Conservation (phyloP, 1,140 invertebrate species). For the Drosophila jambulina region DNA sequence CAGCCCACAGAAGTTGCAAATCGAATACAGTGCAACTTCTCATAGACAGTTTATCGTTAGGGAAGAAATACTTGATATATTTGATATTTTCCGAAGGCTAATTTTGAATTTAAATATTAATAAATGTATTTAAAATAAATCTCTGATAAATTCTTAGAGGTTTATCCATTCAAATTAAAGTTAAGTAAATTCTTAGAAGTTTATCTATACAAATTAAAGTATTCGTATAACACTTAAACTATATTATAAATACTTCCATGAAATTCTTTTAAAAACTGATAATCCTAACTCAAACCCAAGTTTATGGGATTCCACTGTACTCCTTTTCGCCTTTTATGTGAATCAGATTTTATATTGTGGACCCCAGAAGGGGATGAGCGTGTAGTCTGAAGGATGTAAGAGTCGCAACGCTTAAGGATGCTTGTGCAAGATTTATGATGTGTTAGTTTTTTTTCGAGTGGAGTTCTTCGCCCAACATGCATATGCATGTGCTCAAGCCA, state of each 20-base stretch:
- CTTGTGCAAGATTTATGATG: conserved; percentile 81
- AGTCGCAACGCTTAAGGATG: conserved; percentile 70
- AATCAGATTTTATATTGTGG: conserved; percentile 39
- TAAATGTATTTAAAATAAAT: not conserved
- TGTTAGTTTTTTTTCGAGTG: conserved; percentile 75
- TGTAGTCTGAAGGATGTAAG: conserved; percentile 36
- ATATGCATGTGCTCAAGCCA: conserved; percentile 67
- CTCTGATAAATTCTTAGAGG: not conserved
- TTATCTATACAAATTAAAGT: too few species aligned
- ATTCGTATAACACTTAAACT: too few species aligned
- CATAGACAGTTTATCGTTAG: too few species aligned
- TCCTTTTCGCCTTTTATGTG: conserved; percentile 27
- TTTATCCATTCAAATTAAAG: too few species aligned
- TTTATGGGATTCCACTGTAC: conserved; percentile 3
- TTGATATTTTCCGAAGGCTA: too few species aligned
- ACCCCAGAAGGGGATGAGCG: conserved; percentile 19
- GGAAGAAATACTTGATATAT: too few species aligned
- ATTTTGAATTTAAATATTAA: too few species aligned
- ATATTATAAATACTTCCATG: not conserved
- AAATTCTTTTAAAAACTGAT: not conserved
- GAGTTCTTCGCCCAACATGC: conserved; percentile 65
- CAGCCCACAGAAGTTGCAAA: not conserved
- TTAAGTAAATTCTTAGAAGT: too few species aligned
- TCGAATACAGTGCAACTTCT: not conserved
- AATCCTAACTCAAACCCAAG: not conserved